Conservation (phyloP, 64 coral and sea anemone genomes). For the Actinia tenebrosa region DNA sequence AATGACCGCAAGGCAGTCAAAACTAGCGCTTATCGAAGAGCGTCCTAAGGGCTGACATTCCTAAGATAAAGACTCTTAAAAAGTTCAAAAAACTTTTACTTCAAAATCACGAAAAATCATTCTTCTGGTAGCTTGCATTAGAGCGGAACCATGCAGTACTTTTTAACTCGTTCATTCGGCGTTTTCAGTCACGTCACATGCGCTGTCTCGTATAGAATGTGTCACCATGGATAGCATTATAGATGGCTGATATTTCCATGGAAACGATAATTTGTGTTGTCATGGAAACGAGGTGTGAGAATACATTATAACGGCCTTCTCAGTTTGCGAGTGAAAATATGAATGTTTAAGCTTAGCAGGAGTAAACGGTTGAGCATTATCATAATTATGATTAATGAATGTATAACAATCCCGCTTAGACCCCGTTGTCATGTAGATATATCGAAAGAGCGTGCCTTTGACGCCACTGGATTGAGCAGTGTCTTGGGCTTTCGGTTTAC, state of each 20-base stretch:
- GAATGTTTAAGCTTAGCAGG: too few relatives aligned
- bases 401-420: not conserved
- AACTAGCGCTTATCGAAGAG: not conserved
- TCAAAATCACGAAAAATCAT: not conserved
- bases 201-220: too few relatives aligned
- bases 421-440: not conserved
- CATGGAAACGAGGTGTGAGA: too few relatives aligned
- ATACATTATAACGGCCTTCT: too few relatives aligned
- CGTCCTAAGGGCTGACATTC: not conserved
- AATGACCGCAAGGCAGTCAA: not conserved
- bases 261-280: too few relatives aligned
- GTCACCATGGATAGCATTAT: too few relatives aligned
- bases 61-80: not conserved
- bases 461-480: not conserved
- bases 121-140: not conserved
- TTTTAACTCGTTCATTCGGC: too few relatives aligned
- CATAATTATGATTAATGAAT: too few relatives aligned
- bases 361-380: too few relatives aligned
- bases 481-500: not conserved
- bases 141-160: not conserved
- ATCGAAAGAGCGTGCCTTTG: not conserved
- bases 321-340: too few relatives aligned
- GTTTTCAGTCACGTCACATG: too few relatives aligned
- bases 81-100: not conserved
- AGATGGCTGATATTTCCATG: too few relatives aligned